phyloP scores from a whole-genome alignment of 1,140 invertebrate genomes.

The Hylaeus volcanicus region DNA sequence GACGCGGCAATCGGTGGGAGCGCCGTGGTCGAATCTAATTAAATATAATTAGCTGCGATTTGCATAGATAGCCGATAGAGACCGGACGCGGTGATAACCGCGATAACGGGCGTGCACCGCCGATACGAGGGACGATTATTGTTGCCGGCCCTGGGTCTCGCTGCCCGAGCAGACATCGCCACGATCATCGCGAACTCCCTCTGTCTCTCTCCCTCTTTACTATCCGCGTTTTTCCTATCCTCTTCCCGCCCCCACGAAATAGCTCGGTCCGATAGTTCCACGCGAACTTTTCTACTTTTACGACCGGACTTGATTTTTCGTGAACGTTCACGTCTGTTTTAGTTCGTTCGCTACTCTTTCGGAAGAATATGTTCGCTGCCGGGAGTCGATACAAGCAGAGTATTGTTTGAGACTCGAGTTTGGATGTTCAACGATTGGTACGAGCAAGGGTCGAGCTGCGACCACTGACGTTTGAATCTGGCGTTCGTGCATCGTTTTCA shows the following conservation, averaged over 20 bases:
- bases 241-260: background rate
- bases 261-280: too few relatives aligned
- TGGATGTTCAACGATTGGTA: too few relatives aligned
- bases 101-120: conserved; percentile 76
- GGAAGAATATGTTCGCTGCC: too few relatives aligned
- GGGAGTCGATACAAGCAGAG: too few relatives aligned
- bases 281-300: too few relatives aligned
- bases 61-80: conserved; percentile 80
- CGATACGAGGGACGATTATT: conserved; percentile 79
- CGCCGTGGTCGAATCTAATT: conserved; percentile 80
- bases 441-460: too few relatives aligned
- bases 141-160: conserved; percentile 69
- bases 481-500: too few relatives aligned
- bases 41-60: conserved; percentile 82
- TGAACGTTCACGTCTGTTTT: too few relatives aligned
- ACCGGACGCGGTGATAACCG: conserved; percentile 80
- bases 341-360: too few relatives aligned
- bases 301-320: too few relatives aligned
- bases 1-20: conserved; percentile 73
- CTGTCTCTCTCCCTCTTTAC: background rate
- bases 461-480: too few relatives aligned
- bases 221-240: background rate
- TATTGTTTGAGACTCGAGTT: too few relatives aligned
- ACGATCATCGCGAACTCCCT: conserved; percentile 71
- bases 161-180: conserved; percentile 70